Evolutionary conservation across 2,113 vertebrate species (phyloP), one percentile per base, ranked within the genome.

Genomic region (Campylomormyrus tamandua): DNA sequence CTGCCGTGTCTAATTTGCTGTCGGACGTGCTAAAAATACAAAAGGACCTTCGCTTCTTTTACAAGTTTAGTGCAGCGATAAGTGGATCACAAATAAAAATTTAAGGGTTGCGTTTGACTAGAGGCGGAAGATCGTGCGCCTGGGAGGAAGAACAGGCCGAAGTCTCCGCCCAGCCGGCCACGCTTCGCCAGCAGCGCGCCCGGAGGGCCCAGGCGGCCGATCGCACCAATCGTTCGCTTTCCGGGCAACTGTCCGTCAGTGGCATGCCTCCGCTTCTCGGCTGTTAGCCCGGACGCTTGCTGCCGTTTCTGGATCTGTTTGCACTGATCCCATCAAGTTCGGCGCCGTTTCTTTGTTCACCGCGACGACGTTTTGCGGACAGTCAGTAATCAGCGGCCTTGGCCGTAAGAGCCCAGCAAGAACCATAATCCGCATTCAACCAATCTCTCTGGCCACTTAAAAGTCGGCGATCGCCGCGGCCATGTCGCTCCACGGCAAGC

Each of bases 401-500:
- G 35, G 74, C 74, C 74, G 1, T 17, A 39, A 39, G 17, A 39
- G 74, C 35, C 74, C 2, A 19, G 15, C 74, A 6, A 39, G 35
- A 17, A 39, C 74, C 31, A 19, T n/a, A 80, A 27, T 80, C 74
- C 35, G 31, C 74, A 80, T 42, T 42, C 9, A 80, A 5, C n/a
- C 62, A 4, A 31, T 31, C 62, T 31, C 27, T 70, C 62, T 42
- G 35, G 74, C 13, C 74, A 17, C 74, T 80, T 80, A 80, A 80
- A 39, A 42, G 35, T 53, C 27, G 27, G 13, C 27, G 46, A 52
- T 21, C 31, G 35, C 31, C 21, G 50, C 50, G n/a, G 52, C 93
- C 93, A 99, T 99, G 98, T 99, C 98, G 92, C 97, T 99, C 91
- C 98, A 99, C 97, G 98, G 98, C 90, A 99, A 99, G 94, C 96